These are phyloP conservation scores for Falco berigora DNA, from an alignment of 2,797 vertebrate genomes.

Conservation along the genomic window DNA sequence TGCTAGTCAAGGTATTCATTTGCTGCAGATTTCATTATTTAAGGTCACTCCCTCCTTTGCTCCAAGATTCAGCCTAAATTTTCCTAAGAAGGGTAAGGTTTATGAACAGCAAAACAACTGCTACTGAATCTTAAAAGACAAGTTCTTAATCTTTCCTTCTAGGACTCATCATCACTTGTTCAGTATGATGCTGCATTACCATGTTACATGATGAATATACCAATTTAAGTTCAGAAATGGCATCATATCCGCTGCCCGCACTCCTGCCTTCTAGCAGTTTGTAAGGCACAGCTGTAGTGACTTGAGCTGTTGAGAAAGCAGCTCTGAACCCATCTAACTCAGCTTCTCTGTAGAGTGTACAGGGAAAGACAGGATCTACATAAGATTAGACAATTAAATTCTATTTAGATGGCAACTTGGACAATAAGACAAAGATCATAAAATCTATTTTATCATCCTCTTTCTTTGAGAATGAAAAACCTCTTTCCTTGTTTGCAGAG, in stretches of 20 bases:
- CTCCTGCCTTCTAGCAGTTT: fast-evolving
- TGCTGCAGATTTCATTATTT: neutral
- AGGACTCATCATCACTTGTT: fast-evolving
- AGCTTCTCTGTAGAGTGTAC: fast-evolving
- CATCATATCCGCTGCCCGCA: fast-evolving
- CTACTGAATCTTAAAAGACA: neutral
- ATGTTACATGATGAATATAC: fast-evolving
- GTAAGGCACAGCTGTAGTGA: fast-evolving
- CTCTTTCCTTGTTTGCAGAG: neutral
- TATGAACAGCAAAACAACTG: neutral
- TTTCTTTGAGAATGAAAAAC: neutral
- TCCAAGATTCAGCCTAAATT: neutral
- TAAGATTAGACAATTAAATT: neutral
- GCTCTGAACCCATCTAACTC: neutral
- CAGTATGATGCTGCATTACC: fast-evolving
- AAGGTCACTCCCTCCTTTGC: neutral
- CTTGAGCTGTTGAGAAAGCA: fast-evolving
- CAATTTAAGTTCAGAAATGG: fast-evolving
- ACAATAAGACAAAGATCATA: neutral
- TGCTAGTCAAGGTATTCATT: neutral
- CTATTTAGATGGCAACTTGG: neutral
- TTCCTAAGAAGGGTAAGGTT: neutral
- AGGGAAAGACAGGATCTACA: neutral
- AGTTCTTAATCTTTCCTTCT: no score
- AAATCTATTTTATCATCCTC: neutral